These are phyloP conservation scores for Choristoneura fumiferana DNA, from an alignment of 1,140 invertebrate genomes.

Conservation along the genomic window DNA sequence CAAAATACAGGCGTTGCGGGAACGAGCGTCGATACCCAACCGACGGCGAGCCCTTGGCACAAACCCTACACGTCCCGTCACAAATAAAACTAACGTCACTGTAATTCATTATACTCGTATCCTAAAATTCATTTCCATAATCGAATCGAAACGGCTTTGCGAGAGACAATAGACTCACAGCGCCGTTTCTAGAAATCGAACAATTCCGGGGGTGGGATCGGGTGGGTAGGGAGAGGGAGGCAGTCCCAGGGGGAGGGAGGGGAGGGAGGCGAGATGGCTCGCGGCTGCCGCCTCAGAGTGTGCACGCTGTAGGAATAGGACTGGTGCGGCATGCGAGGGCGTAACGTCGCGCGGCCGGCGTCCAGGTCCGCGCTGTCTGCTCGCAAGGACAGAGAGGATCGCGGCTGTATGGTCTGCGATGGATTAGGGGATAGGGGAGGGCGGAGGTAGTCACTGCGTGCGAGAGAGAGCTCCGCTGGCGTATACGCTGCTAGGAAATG, in stretches of 20 bases:
- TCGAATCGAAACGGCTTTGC: slow-evolving; percentile 8
- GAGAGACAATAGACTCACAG: too few species aligned
- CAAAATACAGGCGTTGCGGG: slow-evolving; percentile 1
- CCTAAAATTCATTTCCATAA: too few species aligned
- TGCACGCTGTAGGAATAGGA: slow-evolving; percentile 45
- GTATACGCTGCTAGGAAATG: slow-evolving; percentile 57
- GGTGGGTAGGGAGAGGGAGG: slow-evolving; percentile 52
- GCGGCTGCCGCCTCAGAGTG: slow-evolving; percentile 39
- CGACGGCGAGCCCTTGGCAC: background rate
- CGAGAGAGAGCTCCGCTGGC: slow-evolving; percentile 35
- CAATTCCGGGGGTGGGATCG: slow-evolving; percentile 63
- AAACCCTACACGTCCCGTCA: background rate
- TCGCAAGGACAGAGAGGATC: slow-evolving; percentile 46
- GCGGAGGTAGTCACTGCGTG: slow-evolving; percentile 49
- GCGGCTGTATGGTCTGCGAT: slow-evolving; percentile 27
- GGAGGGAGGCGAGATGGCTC: slow-evolving; percentile 29
- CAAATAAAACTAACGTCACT: background rate
- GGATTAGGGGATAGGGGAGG: slow-evolving; percentile 35
- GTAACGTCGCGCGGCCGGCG: slow-evolving; percentile 15
- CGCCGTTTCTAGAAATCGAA: slow-evolving; percentile 54
- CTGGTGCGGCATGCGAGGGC: slow-evolving; percentile 24
- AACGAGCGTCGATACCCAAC: background rate
- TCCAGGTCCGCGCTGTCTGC: slow-evolving; percentile 40
- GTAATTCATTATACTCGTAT: too few species aligned
- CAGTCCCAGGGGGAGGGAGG: slow-evolving; percentile 43